phyloP scores from a whole-genome alignment of 2,797 vertebrate genomes.

The Leptoclinus maculatus region DNA sequence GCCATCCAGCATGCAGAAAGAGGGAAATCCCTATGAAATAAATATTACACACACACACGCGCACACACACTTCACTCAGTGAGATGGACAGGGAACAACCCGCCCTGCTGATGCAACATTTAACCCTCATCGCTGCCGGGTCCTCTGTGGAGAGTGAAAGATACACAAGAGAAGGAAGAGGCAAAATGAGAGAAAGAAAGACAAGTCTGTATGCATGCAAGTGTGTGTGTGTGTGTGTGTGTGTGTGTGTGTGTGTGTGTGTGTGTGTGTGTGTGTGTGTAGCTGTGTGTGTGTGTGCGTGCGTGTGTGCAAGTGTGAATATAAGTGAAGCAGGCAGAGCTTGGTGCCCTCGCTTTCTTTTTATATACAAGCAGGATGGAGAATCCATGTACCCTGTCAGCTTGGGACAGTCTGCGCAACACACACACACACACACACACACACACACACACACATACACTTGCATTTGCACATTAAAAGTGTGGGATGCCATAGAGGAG shows the following conservation, averaged over 20 bases:
- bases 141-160: constrained; percentile 4
- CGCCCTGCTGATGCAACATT: constrained; percentile 27
- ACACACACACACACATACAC: neutral
- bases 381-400: constrained; percentile 77
- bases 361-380: constrained; percentile 72
- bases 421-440: constrained; percentile 11
- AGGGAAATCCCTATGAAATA: constrained; percentile 73
- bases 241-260: neutral
- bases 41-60: constrained; percentile 47
- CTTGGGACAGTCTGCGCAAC: constrained; percentile 31
- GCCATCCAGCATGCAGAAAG: constrained; percentile 27
- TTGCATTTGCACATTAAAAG: constrained; percentile 34
- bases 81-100: constrained; percentile 28
- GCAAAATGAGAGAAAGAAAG: neutral
- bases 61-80: constrained; percentile 33
- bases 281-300: neutral
- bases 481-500: constrained; percentile 14
- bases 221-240: neutral
- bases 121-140: constrained; percentile 41
- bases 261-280: neutral
- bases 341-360: constrained; percentile 56
- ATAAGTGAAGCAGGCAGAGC: constrained; percentile 53
- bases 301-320: constrained; percentile 23
- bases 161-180: neutral
- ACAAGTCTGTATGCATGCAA: neutral